Base-by-base conservation (phyloP, 1,140 invertebrate genomes). In the Aradophagus sp. region DNA sequence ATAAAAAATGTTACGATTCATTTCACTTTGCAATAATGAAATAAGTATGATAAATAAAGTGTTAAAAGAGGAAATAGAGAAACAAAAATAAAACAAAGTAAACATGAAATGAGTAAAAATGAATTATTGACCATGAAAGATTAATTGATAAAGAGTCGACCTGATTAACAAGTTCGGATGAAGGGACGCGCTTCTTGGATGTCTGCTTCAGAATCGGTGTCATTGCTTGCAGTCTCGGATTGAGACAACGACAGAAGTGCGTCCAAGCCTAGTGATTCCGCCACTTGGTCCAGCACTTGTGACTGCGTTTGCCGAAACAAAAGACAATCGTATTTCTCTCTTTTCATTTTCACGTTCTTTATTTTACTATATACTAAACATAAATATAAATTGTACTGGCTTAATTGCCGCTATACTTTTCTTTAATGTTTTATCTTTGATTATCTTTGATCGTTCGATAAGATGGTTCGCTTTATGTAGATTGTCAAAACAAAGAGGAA, bases 201-300 rank as follows among this genome's bases (percentile, higher is more conserved):
- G 13, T 83, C 80, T 41, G 75, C 70, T 39, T 84, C 80, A 12
- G 76, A 80, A 62, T 84, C 81, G 26, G 74, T 76, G 66, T 79
- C 81, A 36, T 78, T 77, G 76, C 82, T 82, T 62, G 75, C 26
- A 26, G 38, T 79, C 77, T 82, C 79, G 42, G 79, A 74, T 74
- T 82, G 79, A 73, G 79, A 83, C 78, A 84, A 75, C 47, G 78
- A 84, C 78, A 84, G 76, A 81, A 84, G 82, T 81, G 82, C 82
- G 79, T 81, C 83, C 78, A 84, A 75, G 26, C 80, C 80, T 67
- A 80, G 80, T 63, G 76, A 80, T 74, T 80, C 79, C 34, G 72
- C 77, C 55, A 74, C 52, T 19, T 70, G 72, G 66, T 79, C 76
- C 68, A 71, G 62, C 55, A 41, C 70, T 80, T 68, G 71, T 52